Conservation (phyloP, 2,888 invertebrate genomes). For the Eurytoma californica region DNA sequence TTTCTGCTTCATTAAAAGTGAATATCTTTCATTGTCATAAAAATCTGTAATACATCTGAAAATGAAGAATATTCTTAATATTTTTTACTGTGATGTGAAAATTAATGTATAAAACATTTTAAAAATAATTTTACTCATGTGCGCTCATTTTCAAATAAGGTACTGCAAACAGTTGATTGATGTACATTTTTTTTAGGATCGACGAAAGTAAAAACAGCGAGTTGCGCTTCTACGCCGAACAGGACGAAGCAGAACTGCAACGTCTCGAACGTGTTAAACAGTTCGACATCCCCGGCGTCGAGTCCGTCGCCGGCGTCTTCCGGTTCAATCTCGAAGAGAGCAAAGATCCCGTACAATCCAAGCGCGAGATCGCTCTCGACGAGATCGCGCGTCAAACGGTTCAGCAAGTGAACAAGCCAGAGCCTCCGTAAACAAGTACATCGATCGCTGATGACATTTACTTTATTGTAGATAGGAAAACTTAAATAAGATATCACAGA, state of each 20-base stretch:
- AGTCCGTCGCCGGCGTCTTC: slow-evolving; percentile 39
- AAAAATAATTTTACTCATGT: no score
- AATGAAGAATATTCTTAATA: not conserved
- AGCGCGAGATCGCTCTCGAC: slow-evolving; percentile 69
- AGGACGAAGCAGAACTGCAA: slow-evolving; percentile 54
- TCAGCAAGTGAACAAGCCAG: slow-evolving; percentile 55
- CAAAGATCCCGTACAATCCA: slow-evolving; percentile 70
- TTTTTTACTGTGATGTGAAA: not conserved
- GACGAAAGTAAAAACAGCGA: slow-evolving; percentile 42
- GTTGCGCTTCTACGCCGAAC: slow-evolving; percentile 45
- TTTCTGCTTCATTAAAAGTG: not conserved
- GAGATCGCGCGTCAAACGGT: slow-evolving; percentile 71
- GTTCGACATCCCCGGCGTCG: not conserved
- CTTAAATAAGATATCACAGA: slow-evolving; percentile 48
- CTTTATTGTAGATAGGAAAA: slow-evolving; percentile 49
- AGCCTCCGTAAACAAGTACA: not conserved
- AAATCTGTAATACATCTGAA: not conserved
- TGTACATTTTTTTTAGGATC: not conserved
- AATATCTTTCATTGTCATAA: no score
- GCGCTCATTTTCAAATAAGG: not conserved
- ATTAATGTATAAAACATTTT: not conserved
- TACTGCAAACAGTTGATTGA: not conserved
- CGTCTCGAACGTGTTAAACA: slow-evolving; percentile 24
- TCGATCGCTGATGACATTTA: slow-evolving; percentile 41
- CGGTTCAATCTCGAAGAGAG: slow-evolving; percentile 67